Conservation (phyloP, 1,140 invertebrate genomes). For the Nephila pilipes region DNA sequence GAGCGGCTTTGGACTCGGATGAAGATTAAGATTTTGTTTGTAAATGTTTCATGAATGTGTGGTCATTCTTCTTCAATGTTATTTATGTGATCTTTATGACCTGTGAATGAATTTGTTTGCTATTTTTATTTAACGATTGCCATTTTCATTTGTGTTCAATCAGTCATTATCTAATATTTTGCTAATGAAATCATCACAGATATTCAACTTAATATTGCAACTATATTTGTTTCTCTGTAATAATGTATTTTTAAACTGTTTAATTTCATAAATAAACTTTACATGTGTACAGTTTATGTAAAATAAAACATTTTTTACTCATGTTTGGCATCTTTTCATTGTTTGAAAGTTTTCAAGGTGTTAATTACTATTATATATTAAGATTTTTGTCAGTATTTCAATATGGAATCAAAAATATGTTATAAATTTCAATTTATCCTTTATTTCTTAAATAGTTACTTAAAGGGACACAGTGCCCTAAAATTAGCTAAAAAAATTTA, state of each 20-base stretch:
- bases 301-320: constrained; percentile 6
- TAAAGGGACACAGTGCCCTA: too few species aligned
- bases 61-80: background rate
- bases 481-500: too few species aligned
- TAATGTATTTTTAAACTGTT: background rate
- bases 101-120: background rate
- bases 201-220: background rate
- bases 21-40: constrained; percentile 83
- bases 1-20: constrained; percentile 90
- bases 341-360: too few species aligned
- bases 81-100: background rate
- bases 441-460: too few species aligned
- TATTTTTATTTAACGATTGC: background rate
- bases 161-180: background rate
- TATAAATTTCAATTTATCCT: too few species aligned
- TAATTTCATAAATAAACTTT: constrained; percentile 3
- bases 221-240: constrained; percentile 4
- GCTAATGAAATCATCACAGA: background rate
- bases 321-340: too few species aligned
- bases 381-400: too few species aligned
- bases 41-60: background rate
- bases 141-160: background rate
- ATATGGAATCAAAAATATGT: too few species aligned
- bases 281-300: constrained; percentile 32
- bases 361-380: too few species aligned